These are phyloP conservation scores for Papilio polyxenes DNA, from an alignment of 1,140 invertebrate genomes.

Conservation along the genomic window DNA sequence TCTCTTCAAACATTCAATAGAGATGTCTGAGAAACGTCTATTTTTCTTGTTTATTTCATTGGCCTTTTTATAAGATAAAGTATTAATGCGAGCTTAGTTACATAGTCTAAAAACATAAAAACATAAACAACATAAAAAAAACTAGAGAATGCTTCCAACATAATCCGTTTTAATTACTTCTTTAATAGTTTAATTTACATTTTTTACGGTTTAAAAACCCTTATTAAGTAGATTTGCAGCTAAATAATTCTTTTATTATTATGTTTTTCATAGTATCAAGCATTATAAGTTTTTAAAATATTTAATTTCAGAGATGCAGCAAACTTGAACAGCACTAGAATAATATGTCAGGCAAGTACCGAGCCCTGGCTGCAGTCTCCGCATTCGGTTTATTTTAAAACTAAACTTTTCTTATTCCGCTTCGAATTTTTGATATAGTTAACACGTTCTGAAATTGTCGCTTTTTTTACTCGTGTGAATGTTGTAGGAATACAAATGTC, in stretches of 20 bases:
- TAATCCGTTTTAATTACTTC: no score
- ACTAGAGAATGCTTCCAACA: no score
- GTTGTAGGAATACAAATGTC: background rate
- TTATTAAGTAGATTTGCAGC: no score
- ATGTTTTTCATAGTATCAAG: no score
- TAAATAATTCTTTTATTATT: no score
- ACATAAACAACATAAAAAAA: background rate
- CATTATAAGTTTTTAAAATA: background rate
- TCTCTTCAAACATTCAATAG: conserved; percentile 7
- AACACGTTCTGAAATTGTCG: background rate
- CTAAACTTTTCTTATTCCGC: background rate
- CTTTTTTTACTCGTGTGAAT: background rate
- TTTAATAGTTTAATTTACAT: no score
- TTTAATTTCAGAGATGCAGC: background rate
- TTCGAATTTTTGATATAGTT: background rate
- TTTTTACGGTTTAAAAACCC: no score
- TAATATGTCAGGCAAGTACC: background rate
- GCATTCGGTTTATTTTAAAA: conserved; percentile 11
- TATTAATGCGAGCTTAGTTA: background rate
- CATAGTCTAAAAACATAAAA: background rate
- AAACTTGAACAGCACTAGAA: conserved; percentile 6
- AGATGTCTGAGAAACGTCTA: background rate
- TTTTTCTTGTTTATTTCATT: background rate
- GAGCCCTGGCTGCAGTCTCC: background rate
- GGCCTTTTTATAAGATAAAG: background rate